These are phyloP conservation scores for Germaria angustata DNA, from an alignment of 2,888 invertebrate species.

Conservation along the genomic window DNA sequence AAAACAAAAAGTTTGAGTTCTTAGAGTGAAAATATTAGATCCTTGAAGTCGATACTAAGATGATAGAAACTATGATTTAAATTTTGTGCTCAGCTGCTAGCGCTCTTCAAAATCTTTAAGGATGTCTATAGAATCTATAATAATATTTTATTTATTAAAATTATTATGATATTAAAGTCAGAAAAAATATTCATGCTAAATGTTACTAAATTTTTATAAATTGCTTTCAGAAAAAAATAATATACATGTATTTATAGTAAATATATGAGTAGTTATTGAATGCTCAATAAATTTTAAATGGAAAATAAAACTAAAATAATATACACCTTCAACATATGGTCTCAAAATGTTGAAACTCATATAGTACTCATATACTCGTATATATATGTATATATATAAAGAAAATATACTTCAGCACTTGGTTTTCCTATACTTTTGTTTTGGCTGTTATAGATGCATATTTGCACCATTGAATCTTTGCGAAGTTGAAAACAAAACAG, in stretches of 20 bases:
- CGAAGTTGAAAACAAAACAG: not conserved
- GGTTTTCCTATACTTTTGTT: not conserved
- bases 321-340: slow-evolving; percentile 12
- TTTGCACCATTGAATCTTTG: slow-evolving; percentile 43
- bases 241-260: too few relatives aligned
- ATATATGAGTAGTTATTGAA: too few relatives aligned
- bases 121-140: too few relatives aligned
- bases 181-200: not conserved
- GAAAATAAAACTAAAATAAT: not conserved
- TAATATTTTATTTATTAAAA: too few relatives aligned
- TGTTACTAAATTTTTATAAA: slow-evolving; percentile 15
- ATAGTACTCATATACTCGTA: too few relatives aligned
- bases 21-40: too few relatives aligned
- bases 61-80: too few relatives aligned
- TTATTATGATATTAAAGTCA: too few relatives aligned
- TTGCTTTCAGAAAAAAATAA: not conserved
- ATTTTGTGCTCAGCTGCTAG: too few relatives aligned
- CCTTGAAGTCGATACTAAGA: too few relatives aligned
- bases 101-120: too few relatives aligned
- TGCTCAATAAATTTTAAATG: not conserved
- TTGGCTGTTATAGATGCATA: slow-evolving; percentile 20
- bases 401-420: not conserved
- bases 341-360: slow-evolving; percentile 3
- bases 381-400: not conserved
- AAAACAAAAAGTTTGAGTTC: too few relatives aligned